These are phyloP conservation scores for Crotalus horridus DNA, from an alignment of 2,113 vertebrate genomes.

Conservation along the genomic window DNA sequence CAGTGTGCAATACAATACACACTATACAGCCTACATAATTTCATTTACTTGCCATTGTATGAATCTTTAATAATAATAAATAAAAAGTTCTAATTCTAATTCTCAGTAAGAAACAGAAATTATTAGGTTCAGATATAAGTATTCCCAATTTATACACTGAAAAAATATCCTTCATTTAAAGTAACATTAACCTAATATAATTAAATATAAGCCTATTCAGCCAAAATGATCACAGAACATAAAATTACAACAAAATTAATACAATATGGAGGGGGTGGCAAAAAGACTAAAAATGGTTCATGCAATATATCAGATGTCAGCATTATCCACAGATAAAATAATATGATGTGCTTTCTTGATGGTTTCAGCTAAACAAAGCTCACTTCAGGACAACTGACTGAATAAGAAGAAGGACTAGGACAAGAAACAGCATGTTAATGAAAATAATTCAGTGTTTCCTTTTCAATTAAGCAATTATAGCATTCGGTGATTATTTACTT, in stretches of 20 bases:
- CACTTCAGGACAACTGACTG: slow-evolving; percentile 15
- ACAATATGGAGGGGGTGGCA: neutral
- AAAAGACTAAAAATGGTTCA: neutral
- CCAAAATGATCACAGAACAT: neutral
- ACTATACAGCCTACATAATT: neutral
- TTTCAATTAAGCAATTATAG: slow-evolving; percentile 50
- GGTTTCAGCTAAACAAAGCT: slow-evolving; percentile 26
- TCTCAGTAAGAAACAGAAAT: neutral
- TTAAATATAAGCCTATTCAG: neutral
- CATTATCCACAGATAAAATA: neutral
- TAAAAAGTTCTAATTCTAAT: neutral
- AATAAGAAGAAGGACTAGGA: slow-evolving; percentile 19
- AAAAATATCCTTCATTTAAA: neutral
- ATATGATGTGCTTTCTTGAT: neutral
- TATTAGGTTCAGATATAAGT: neutral
- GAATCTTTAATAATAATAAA: neutral
- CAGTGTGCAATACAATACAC: neutral
- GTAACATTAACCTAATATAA: neutral
- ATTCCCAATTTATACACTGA: neutral
- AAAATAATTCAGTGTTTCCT: slow-evolving; percentile 45
- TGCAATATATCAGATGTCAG: neutral
- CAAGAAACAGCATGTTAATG: slow-evolving; percentile 22
- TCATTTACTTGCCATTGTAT: neutral
- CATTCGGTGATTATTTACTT: slow-evolving; percentile 58
- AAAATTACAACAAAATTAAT: neutral